These are phyloP conservation scores for Sebastolobus altivelis DNA, from an alignment of 2,797 vertebrate genomes.

Conservation along the genomic window DNA sequence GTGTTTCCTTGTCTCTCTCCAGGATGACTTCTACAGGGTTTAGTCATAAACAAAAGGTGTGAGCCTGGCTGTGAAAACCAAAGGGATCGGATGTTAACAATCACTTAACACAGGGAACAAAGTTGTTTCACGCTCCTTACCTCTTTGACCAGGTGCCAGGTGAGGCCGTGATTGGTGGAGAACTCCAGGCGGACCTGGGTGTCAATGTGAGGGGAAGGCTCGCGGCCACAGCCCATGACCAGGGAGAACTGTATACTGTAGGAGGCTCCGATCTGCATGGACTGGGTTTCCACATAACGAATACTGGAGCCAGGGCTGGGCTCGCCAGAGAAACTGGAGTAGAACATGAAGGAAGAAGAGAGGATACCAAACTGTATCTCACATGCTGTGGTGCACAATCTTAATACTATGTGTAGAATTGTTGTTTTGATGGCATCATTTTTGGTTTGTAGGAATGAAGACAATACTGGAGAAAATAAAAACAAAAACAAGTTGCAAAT, in stretches of 20 bases:
- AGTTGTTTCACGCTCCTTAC: conserved; percentile 76
- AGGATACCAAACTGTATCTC: background rate
- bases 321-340: conserved; percentile 94
- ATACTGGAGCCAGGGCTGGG: conserved; percentile 93
- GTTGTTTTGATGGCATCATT: background rate
- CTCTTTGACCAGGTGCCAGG: conserved; percentile 98
- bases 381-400: background rate
- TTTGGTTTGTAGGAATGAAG: background rate
- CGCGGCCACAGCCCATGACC: conserved; percentile 95
- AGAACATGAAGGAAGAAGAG: conserved; percentile 44
- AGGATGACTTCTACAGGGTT: conserved; percentile 56
- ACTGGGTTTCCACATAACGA: conserved; percentile 98
- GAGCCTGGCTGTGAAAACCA: conserved; percentile 2
- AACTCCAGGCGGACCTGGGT: conserved; percentile 98
- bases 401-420: background rate
- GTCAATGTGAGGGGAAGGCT: conserved; percentile 94
- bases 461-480: background rate
- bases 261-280: conserved; percentile 97
- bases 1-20: conserved; percentile 32
- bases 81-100: background rate
- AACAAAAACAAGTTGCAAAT: background rate
- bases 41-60: conserved; percentile 27
- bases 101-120: background rate
- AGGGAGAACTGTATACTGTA: conserved; percentile 98
- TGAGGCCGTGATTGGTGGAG: conserved; percentile 98